Base-by-base conservation (phyloP, 2,113 vertebrate species). In the Galeopterus variegatus region DNA sequence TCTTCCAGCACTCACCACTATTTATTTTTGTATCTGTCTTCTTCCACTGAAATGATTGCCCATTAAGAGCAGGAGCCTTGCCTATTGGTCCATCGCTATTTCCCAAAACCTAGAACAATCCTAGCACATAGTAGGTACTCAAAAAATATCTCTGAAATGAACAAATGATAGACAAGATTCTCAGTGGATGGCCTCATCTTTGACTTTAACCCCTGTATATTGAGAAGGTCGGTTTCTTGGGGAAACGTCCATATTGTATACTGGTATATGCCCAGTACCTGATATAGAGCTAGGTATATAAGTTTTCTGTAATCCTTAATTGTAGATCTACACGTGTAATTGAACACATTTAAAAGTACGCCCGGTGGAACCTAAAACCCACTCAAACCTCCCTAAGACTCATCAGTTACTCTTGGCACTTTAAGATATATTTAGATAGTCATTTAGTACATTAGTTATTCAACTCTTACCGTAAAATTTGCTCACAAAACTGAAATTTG, bases 391-490 rank as follows among this genome's bases (percentile, higher is more conserved):
- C 21, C 36, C 77, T 69, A 88, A 84, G 6, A n/a, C 14, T 69
- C 67, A 87, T 26, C 52, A 72, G 69, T 87, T 92, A 81, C 28
- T 56, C 41, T 23, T 75, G 13, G 17, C 23, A 82, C 18, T 69
- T 80, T 48, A 91, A 52, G 48, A 54, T 24, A 70, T 8, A 80
- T n/a, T 54, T 17, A 54, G 11, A 8, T 24, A 88, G 31, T 3
- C 21, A 58, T 94, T 56, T 50, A 15, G 18, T 33, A 65, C 26
- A 50, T 36, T 48, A 80, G 41, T 31, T 86, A 88, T 95, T 85
- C 45, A 72, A 96, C 87, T 31, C 94, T 96, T 93, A 93, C 91
- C 58, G 6, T 88, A 90, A 94, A 89, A 18, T 84, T 69, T 62
- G 28, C 58, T 70, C 58, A 84, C 48, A 94, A 90, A 90, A 90